Base-by-base conservation (phyloP, 2,113 vertebrate species). In the Lanius ludovicianus region DNA sequence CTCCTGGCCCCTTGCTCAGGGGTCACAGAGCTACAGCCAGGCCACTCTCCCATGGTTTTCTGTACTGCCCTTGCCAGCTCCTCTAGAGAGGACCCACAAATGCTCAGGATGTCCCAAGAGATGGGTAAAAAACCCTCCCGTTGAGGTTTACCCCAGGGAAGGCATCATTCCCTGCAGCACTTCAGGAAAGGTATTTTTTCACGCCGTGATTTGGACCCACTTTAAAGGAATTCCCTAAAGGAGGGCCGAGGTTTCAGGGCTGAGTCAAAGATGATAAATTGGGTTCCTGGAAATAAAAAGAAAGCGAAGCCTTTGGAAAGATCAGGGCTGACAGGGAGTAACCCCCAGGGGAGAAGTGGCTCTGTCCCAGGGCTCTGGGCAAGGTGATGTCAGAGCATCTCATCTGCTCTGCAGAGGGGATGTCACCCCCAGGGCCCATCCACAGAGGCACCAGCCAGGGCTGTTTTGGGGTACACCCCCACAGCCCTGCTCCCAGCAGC, bases 301-400 rank as follows among this genome's bases (percentile, higher is more conserved):
- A 30, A 53, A 86, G n/a, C 0, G 0, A 80, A 50, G 44, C 18
- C 28, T 93, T 90, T 35, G 46, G 76, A 63, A 80, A 27, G 22
- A 67, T 6, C 33, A 14, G 37, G 57, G 59, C 41, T 37, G 46
- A 30, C 77, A 53, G 31, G 59, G 25, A 79, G 7, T 6, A 68
- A 60, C 2, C 12, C 33, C 14, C 1, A 1, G 10, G 11, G 30
- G 35, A 68, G 44, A 56, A 0, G 6, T 2, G 2, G 67, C 52
- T 91, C 56, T 91, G 56, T 24, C 37, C 68, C 47, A 64, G 52
- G 64, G 25, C 21, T 64, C 39, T 2, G 10, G 68, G n/a, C 63
- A 53, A 28, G 68, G 21, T 1, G 42, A 37, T 2, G 6, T 31
- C 62, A 68, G 56, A 60, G 15, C 2, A 0, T 8, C 3, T 3